These are phyloP conservation scores for Zaprionus taronus DNA, from an alignment of 1,140 invertebrate genomes.

Conservation along the genomic window DNA sequence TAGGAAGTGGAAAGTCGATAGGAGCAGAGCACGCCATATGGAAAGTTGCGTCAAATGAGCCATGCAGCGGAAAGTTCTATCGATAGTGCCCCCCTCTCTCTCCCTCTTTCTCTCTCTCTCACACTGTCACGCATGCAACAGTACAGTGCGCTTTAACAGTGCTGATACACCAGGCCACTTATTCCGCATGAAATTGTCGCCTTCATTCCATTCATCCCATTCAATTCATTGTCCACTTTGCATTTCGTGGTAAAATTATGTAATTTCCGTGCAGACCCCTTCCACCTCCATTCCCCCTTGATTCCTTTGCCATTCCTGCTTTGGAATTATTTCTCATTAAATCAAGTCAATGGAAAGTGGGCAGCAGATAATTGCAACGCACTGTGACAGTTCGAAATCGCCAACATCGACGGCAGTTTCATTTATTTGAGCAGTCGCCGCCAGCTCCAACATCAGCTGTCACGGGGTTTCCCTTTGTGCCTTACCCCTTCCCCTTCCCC, in stretches of 20 bases:
- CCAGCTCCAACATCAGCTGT: background rate
- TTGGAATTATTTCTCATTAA: slow-evolving; percentile 8
- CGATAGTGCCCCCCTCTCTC: too few relatives aligned
- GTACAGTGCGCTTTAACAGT: background rate
- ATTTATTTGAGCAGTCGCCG: slow-evolving; percentile 4
- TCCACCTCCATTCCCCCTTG: background rate
- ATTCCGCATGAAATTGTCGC: background rate
- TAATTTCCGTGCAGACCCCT: slow-evolving; percentile 9
- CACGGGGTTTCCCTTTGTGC: background rate
- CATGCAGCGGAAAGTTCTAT: slow-evolving; percentile 7
- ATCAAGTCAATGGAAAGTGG: slow-evolving; percentile 17
- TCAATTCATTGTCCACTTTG: background rate
- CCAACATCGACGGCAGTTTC: background rate
- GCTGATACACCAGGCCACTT: background rate
- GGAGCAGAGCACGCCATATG: slow-evolving; percentile 12
- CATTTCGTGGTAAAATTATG: slow-evolving; percentile 8
- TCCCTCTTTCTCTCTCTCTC: background rate
- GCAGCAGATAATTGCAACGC: slow-evolving; percentile 1
- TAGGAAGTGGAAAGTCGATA: slow-evolving; percentile 20
- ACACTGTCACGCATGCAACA: background rate
- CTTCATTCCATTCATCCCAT: background rate
- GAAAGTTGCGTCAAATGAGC: slow-evolving; percentile 28
- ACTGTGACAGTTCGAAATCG: slow-evolving; percentile 8
- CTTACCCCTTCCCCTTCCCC: background rate
- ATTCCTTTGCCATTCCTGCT: background rate